Evolutionary conservation across 37 sponge, comb jelly and placozoan genomes (phyloP), one percentile per base, ranked within the genome.

Genomic region (Chondrosia reniformis): DNA sequence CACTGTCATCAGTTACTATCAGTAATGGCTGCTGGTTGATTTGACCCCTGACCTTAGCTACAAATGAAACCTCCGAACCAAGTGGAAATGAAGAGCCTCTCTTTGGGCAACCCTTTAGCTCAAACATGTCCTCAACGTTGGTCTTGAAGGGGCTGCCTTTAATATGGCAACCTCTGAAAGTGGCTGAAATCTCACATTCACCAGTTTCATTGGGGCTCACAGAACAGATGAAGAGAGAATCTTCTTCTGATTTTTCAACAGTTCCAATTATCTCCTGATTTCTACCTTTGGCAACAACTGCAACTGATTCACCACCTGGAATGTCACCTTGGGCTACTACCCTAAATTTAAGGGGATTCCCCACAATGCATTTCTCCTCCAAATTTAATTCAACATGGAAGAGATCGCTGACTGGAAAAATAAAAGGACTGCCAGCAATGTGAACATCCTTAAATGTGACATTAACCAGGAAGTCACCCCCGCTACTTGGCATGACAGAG

Each of bases 101-200:
- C 8, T 41, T 41, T 39, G 41, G 41, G n/a, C n/a, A n/a, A 19
- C n/a, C 21, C 24, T 69, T 37, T 21, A 38, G 24, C 22, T 69
- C 72, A 69, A 69, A 69, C 72, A 69, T 34, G 43, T 69, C 72
- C n/a, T 69, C 41, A 13, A 69, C 72, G 8, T 8, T 39, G 44
- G 42, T 17, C 24, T 62, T 46, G 64, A 76, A 86, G 4, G 91
- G 91, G 71, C 87, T 80, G 1, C 87, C 84, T 1, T 65, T 81
- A 32, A 83, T 74, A 76, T 67, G 61, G 2, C 21, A 21, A 8
- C 74, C 87, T 2, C 46, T 67, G 52, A 86, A 44, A 49, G 79
- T 71, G 24, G 86, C 78, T 34, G 25, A 40, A 9, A 69, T 25
- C 36, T 69, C 72, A 40, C 22, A 43, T 21, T 40, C 24, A 44